A percentile compares a stretch with the other conserved stretches of the same genome.
Conservation (phyloP, 2,797 vertebrate species). For the Arctocebus calabarensis region DNA sequence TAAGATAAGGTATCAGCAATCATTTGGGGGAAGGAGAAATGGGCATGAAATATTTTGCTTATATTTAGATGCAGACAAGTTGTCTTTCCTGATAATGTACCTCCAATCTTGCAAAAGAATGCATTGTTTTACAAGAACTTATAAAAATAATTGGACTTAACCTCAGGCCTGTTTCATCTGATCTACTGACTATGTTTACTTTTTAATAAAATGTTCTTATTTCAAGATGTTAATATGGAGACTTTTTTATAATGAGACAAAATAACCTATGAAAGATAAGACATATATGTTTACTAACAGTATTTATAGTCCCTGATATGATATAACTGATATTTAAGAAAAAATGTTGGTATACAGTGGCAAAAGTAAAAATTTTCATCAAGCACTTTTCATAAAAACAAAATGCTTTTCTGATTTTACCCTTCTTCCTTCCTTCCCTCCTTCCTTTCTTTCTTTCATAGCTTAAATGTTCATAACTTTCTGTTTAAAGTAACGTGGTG, state of each 20-base stretch:
- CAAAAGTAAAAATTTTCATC: background rate
- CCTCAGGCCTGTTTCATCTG: background rate
- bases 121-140: background rate
- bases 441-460: background rate
- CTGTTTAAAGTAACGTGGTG: background rate
- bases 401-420: background rate
- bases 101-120: background rate
- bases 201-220: conserved; percentile 35
- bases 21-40: background rate
- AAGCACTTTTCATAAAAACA: background rate
- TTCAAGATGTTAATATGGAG: background rate
- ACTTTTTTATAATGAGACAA: background rate
- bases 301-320: background rate
- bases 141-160: background rate
- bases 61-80: background rate
- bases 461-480: background rate
- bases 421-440: background rate
- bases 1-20: background rate
- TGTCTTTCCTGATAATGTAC: background rate
- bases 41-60: background rate
- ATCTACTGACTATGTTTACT: background rate
- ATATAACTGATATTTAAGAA: background rate
- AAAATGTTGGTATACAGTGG: background rate
- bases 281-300: background rate
- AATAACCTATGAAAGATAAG: background rate